Percentiles rank a stretch among this genome's conserved stretches.
Conservation (phyloP, 2,113 vertebrate species). For the Petroica traversi region DNA sequence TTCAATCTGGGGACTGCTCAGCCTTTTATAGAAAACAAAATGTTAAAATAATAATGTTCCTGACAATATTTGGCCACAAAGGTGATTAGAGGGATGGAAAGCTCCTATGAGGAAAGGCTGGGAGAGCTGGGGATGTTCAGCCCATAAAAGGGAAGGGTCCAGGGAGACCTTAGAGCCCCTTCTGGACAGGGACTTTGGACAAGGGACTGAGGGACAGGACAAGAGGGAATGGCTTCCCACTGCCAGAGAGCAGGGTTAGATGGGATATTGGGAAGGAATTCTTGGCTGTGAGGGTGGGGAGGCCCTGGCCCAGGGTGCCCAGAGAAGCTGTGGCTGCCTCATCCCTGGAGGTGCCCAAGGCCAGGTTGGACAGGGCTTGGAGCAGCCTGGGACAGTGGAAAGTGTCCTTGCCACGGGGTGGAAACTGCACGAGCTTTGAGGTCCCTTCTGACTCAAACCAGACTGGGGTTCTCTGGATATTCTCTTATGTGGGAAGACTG, state of each 20-base stretch:
- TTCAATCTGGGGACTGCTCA: background rate
- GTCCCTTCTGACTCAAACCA: background rate
- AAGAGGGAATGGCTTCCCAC: background rate
- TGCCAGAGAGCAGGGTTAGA: background rate
- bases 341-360: background rate
- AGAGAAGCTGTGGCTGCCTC: background rate
- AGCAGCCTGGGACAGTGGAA: fast-evolving
- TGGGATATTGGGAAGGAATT: background rate
- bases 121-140: background rate
- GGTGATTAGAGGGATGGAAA: background rate
- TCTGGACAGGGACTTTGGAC: background rate
- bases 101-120: background rate
- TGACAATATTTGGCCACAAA: background rate
- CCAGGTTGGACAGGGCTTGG: fast-evolving
- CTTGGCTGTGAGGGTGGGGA: background rate
- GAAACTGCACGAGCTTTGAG: background rate
- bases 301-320: background rate
- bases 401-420: background rate
- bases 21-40: background rate
- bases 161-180: background rate
- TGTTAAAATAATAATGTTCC: background rate
- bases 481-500: too few relatives aligned
- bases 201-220: background rate
- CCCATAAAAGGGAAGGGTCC: background rate
- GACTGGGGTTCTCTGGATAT: background rate